Base-by-base conservation (phyloP, 2,113 vertebrate genomes). In the Lasiurus borealis region DNA sequence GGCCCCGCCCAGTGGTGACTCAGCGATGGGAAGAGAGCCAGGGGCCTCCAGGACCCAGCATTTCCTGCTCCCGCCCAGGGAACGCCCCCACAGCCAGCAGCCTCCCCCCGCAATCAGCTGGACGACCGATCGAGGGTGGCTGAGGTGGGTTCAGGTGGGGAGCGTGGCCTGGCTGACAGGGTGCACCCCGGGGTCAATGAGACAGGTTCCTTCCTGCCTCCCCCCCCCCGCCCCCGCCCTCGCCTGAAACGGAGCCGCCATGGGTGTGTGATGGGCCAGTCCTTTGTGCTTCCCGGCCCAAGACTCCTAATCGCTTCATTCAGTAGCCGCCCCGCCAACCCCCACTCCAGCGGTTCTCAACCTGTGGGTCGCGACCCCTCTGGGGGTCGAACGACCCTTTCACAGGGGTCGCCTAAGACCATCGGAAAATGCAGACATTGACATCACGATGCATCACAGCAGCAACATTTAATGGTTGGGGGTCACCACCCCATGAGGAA, bases 51-150 rank as follows among this genome's bases (percentile, higher is more conserved):
- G 89, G 69, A 80, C 27, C 12, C 15, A 46, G 7, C 27, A 52
- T 84, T 96, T 97, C 97, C 96, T 97, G 75, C 83, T 95, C n/a
- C n/a, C 25, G 27, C 96, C 94, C 92, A n/a, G 25, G 34, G 57
- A 40, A 40, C 90, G 54, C 96, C 75, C 50, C 52, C 72, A 73
- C 21, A 85, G 11, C 57, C 62, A 15, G 46, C 73, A 12, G 10
- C 31, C 62, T 91, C 72, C 50, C 36, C 88, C 68, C 50, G 5
- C 8, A 7, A 48, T n/a, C 85, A 92, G 85, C 82, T 62, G 69
- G 50, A 10, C 57, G 71, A 27, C 81, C 48, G 71, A 27, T 76
- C 48, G 91, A 59, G 59, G 94, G 59, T 89, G 78, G 86, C 77
- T 62, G 52, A 77, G 29, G 80, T 11, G 14, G 31, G 36, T 46